These are phyloP conservation scores for Nothoprocta pentlandii DNA, from an alignment of 2,113 vertebrate genomes.

Conservation along the genomic window DNA sequence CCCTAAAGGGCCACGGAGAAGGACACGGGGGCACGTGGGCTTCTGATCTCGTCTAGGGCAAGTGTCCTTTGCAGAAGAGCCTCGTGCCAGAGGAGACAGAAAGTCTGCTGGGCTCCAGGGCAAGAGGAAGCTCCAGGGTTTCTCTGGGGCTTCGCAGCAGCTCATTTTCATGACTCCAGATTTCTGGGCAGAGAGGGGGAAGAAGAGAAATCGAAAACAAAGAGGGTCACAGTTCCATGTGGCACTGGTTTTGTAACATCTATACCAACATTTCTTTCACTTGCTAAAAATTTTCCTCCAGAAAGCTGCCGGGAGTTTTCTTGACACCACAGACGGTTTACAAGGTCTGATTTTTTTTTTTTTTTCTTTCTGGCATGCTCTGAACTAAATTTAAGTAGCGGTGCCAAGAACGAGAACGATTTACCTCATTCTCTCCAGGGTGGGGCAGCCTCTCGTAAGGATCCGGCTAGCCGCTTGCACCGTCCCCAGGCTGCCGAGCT, in stretches of 20 bases:
- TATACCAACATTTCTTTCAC: not conserved
- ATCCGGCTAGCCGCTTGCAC: not conserved
- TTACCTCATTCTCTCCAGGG: conserved; percentile 63
- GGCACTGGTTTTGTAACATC: not conserved
- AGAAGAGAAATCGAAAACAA: not conserved
- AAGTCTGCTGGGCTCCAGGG: not conserved
- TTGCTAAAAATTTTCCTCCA: not conserved
- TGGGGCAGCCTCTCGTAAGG: not conserved
- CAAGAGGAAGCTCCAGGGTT: conserved; percentile 39
- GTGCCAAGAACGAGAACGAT: conserved; percentile 49
- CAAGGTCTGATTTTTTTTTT: not conserved
- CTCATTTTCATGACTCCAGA: not conserved
- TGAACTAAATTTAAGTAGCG: conserved; percentile 7
- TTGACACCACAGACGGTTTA: conserved; percentile 39
- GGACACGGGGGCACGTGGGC: not conserved
- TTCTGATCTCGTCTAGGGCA: not conserved
- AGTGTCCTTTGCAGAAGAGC: not conserved
- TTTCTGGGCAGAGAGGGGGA: conserved; percentile 22
- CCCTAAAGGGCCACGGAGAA: not conserved
- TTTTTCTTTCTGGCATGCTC: conserved; percentile 5
- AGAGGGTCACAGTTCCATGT: not conserved
- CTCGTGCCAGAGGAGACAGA: not conserved
- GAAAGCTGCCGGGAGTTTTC: conserved; percentile 33
- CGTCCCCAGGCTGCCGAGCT: not conserved
- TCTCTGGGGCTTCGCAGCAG: not conserved